Evolutionary conservation across 2,888 invertebrate genomes (phyloP), one percentile per base, ranked within the genome.

Genomic region (Palloptera scutellata): DNA sequence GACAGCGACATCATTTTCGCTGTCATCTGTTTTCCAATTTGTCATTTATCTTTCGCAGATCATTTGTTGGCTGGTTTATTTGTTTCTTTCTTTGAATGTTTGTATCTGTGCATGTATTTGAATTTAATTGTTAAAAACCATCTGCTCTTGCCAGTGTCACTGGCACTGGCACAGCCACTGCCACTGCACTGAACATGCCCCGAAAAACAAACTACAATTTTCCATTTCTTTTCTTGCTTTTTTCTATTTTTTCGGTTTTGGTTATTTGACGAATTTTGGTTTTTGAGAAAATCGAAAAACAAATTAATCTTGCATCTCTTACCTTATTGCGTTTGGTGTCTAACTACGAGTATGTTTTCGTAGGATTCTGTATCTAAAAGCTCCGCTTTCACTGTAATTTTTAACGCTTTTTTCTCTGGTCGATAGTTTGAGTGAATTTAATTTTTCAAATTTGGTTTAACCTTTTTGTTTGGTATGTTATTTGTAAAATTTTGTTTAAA

Each of bases 331-430:
- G 2, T n/a, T 12, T 17, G 15, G 13, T 12, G 2, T 11, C 19
- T 41, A 51, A 6, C 48, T 52, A 40, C 17, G 9, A 13, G 8
- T 1, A 13, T 60, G 42, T 11, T 43, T 19, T 61, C 61, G 55
- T 66, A 45, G 45, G 66, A 66, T 51, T 66, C 66, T 66, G 48
- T 43, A 57, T 12, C 17, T 61, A 40, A 61, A 66, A 48, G 67
- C 58, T 67, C 57, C 67, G 67, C 67, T 67, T 67, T 67, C 67
- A 62, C 67, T 62, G 15, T 45, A 59, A 59, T 55, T 66, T 43
- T 15, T 45, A 52, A n/a, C 48, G 41, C 43, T 52, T 64, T 60
- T 30, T 30, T 30, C 30, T 30, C 30, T 2, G 2, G 3, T 30
- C 30, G 30, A 30, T 30, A 30, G 30, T 30, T 30, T 30, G 30